Conservation (phyloP, 1,140 invertebrate species). For the Papilio xuthus region DNA sequence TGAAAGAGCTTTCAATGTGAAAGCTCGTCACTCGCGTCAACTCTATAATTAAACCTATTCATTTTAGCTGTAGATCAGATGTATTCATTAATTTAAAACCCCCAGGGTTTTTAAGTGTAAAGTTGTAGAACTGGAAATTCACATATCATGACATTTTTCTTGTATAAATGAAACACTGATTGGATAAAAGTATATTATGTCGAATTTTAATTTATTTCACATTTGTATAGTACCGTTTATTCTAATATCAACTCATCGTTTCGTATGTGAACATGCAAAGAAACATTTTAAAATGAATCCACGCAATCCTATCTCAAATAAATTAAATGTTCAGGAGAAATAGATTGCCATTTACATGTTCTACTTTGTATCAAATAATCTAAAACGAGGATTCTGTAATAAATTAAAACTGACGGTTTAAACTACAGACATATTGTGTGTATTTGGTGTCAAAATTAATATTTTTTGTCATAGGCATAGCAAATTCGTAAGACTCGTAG, state of each 20-base stretch:
- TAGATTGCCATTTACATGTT: not conserved
- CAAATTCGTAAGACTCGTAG: too few relatives aligned
- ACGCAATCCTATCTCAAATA: not conserved
- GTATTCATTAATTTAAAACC: conserved; percentile 12
- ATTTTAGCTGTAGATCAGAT: conserved; percentile 1
- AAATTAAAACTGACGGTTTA: not conserved
- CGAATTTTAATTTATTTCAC: too few relatives aligned
- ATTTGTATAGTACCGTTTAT: not conserved
- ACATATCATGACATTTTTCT: not conserved
- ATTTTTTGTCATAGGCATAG: too few relatives aligned
- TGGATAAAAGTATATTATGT: not conserved
- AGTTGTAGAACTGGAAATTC: not conserved
- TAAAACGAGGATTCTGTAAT: not conserved
- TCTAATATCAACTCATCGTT: not conserved
- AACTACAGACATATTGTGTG: too few relatives aligned
- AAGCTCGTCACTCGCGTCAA: conserved; percentile 13
- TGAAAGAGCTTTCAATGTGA: conserved; percentile 20
- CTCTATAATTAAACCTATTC: conserved; percentile 21
- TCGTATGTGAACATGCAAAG: not conserved
- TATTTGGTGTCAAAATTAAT: too few relatives aligned
- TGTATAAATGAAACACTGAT: not conserved
- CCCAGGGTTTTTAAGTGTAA: not conserved
- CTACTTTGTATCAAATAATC: not conserved
- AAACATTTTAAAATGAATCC: not conserved
- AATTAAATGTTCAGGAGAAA: not conserved